A percentile compares a stretch with the other conserved stretches of the same genome.
These are phyloP conservation scores for Terebella lapidaria DNA, from an alignment of 2,888 invertebrate species.

Conservation along the genomic window DNA sequence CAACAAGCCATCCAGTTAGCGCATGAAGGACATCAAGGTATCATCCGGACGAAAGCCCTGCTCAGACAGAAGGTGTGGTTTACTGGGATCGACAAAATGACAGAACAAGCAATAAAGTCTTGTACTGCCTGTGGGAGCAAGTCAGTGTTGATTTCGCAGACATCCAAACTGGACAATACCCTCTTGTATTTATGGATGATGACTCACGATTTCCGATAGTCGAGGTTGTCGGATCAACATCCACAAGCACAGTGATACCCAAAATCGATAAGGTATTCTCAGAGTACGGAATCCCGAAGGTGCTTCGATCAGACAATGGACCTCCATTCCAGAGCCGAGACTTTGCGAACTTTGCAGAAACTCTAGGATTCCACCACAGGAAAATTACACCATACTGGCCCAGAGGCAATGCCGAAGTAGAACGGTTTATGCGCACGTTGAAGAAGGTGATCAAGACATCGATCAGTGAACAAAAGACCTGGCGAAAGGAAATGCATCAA, in stretches of 20 bases:
- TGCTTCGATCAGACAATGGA: too few relatives aligned
- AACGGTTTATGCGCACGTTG: background rate
- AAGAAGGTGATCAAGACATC: background rate
- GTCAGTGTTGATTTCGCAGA: too few relatives aligned
- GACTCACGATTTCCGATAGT: conserved; percentile 2
- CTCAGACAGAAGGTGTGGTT: conserved; percentile 26
- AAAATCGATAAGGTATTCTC: background rate
- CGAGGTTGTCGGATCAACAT: background rate
- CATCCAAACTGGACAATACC: background rate
- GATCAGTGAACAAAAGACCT: background rate
- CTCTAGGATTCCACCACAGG: background rate
- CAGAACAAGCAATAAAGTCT: too few relatives aligned
- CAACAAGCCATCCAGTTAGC: conserved; percentile 22
- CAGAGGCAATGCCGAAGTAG: too few relatives aligned
- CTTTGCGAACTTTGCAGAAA: background rate
- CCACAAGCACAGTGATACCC: background rate
- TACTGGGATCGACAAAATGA: too few relatives aligned
- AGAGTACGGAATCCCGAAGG: too few relatives aligned
- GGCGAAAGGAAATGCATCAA: background rate
- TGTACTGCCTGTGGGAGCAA: too few relatives aligned
- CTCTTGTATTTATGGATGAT: too few relatives aligned
- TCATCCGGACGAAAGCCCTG: conserved; percentile 26
- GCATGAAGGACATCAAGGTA: conserved; percentile 28
- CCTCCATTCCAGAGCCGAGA: background rate
- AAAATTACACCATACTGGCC: too few relatives aligned